These are phyloP conservation scores for Ceyx cyanopectus DNA, from an alignment of 2,113 vertebrate species.

Conservation along the genomic window DNA sequence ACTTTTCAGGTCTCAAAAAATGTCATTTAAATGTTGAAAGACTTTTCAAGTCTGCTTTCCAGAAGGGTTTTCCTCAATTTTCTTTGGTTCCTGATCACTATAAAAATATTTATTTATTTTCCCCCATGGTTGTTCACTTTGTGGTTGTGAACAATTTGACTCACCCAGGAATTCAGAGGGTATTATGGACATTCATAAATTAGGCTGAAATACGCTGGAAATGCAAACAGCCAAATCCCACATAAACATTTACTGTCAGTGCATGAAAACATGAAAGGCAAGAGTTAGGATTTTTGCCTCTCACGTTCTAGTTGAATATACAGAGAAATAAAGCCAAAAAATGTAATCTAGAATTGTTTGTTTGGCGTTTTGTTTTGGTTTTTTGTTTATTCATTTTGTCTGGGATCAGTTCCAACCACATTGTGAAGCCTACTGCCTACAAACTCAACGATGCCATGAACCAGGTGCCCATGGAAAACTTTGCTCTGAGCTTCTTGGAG, in stretches of 20 bases:
- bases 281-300: background rate
- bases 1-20: background rate
- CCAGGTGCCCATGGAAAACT: accelerated
- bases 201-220: slow-evolving; percentile 28
- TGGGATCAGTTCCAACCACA: background rate
- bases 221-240: slow-evolving; percentile 18
- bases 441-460: background rate
- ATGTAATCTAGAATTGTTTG: background rate
- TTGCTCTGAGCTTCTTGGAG: background rate
- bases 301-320: background rate
- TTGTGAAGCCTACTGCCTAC: background rate
- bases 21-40: background rate
- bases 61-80: background rate
- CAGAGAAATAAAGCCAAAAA: background rate
- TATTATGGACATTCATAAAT: background rate
- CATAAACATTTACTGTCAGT: background rate
- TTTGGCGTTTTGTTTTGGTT: background rate
- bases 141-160: background rate
- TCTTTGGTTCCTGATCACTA: background rate
- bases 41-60: background rate
- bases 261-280: slow-evolving; percentile 7
- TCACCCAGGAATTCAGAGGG: background rate
- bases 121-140: background rate
- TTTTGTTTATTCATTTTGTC: background rate
- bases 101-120: background rate